Base-by-base conservation (phyloP, 2,888 invertebrate species). In the Andrena bucephala region DNA sequence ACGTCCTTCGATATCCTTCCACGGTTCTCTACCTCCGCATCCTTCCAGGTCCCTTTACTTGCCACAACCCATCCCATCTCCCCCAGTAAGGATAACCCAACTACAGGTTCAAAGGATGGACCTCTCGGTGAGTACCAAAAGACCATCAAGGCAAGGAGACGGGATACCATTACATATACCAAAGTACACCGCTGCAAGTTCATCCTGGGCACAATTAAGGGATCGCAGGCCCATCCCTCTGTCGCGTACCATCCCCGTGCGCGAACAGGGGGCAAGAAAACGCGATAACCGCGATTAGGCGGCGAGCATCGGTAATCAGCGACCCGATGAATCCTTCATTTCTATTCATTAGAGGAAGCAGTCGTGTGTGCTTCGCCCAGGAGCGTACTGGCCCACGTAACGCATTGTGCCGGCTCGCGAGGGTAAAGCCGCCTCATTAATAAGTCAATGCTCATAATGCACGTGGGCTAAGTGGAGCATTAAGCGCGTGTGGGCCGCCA, bases 401-500 rank as follows among this genome's bases (percentile, higher is more conserved):
- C 60, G 29, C 62, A 81, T 74, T 81, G 77, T 75, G 65, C 54
- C 60, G 27, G 59, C 48, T 72, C 66, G 54, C 29, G 77, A 71
- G 87, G 81, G 71, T 81, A 81, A 83, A 86, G 81, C 86, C 67
- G 71, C 48, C 76, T 77, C 85, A 76, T 89, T 88, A 89, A 89
- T 88, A 87, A 79, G 77, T 88, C 85, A 85, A 81, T 81, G 85
- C 71, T 81, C 84, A 83, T 84, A 85, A 89, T 85, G 88, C 68
- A 78, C 81, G 83, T 69, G 72, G 85, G 79, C 72, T 86, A 86
- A 87, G 87, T 85, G 84, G 77, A 68, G 77, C 84, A 87, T 89
- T 87, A 89, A 89, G 75, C 80, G 77, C 67, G 79, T 84, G 82
- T 72, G 84, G 82, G 80, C 65, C 79, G 73, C 36, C 68, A 52